Evolutionary conservation across 1,140 invertebrate genomes (phyloP), one percentile per base, ranked within the genome.

Genomic region (Drosophila micromelanica): DNA sequence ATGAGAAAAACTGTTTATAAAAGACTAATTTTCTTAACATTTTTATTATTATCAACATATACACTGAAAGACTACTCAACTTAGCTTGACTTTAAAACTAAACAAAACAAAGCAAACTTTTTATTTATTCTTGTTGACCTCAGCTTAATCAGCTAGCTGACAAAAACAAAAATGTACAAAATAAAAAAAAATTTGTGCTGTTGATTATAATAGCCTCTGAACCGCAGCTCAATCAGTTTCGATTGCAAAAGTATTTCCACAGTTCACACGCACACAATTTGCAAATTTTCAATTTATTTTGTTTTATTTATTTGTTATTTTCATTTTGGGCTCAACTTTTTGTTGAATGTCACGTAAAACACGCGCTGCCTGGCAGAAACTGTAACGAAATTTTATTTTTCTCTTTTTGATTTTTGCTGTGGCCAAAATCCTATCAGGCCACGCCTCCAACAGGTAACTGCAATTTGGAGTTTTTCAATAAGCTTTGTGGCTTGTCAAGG

Each of bases 311-410:
- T 70, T 74, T 67, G 56, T 56, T 46, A n/a, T n/a, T 27, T 27
- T 27, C 5, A 6, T 68, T 49, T 42, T 42, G 17, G 40, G 40
- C 48, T 57, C 60, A 54, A 64, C 57, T 76, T 76, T 78, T 45
- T 55, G 38, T 64, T 67, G 76, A 87, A 82, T 79, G 78, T 87
- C 84, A 87, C 84, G 82, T 87, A 74, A 75, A 74, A 64, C 75
- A 78, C 61, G 75, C 64, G 64, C 57, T 42, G 30, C 40, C n/a
- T 61, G 51, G 23, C 60, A 59, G 30, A 62, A 70, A 69, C 57
- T 68, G 38, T 54, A 56, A 30, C 45, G 54, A 57, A 57, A 12
- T 43, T 17, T 9, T 45, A 35, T 45, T 57, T 42, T 30, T n/a
- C n/a, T 3, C 35, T 37, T 20, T 8, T 2, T 45, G 13, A 4